A percentile compares a stretch with the other conserved stretches of the same genome.
phyloP scores from a whole-genome alignment of 2,113 vertebrate species.

The Crypturellus undulatus region DNA sequence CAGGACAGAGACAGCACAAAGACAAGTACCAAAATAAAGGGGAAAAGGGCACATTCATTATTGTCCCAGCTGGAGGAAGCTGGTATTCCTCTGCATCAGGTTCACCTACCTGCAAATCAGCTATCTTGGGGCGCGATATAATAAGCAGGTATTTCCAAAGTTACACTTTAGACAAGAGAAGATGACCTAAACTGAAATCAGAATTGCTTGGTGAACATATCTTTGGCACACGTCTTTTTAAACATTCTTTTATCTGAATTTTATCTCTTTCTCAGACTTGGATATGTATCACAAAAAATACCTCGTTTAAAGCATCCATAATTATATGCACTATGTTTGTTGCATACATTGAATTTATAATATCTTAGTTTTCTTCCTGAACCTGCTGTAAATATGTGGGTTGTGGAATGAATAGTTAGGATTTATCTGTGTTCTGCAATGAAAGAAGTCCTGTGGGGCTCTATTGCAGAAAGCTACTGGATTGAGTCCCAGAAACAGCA shows the following conservation, averaged over 20 bases:
- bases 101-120: not conserved
- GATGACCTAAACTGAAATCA: not conserved
- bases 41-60: not conserved
- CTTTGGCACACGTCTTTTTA: not conserved
- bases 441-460: slow-evolving; percentile 7
- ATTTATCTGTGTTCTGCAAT: not conserved
- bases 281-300: not conserved
- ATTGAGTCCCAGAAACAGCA: not conserved
- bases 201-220: not conserved
- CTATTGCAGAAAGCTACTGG: not conserved
- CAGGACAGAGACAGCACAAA: not conserved
- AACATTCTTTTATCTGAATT: too few species aligned
- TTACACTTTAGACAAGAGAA: not conserved
- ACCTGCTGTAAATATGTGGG: not conserved
- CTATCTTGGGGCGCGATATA: not conserved
- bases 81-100: not conserved
- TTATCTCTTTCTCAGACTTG: not conserved
- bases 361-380: not conserved
- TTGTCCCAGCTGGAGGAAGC: not conserved
- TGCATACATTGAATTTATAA: not conserved
- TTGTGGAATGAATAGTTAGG: not conserved
- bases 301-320: not conserved
- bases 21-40: not conserved
- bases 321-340: not conserved
- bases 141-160: not conserved